Conservation (phyloP, 2,888 invertebrate species). For the Pheosia tremula region DNA sequence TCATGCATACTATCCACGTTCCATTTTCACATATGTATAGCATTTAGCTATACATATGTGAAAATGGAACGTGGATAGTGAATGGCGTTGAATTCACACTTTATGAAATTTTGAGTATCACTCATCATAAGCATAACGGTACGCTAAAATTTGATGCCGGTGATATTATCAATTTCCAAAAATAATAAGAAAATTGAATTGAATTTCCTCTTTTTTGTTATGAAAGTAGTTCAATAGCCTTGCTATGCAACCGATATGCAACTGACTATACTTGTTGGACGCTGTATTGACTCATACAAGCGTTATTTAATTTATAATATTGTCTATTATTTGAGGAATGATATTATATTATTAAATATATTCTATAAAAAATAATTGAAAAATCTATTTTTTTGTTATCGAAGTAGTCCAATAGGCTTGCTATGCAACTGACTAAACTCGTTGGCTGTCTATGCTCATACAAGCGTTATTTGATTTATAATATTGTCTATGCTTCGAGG, state of each 20-base stretch:
- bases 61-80: too few species aligned
- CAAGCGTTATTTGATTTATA: conserved; percentile 4
- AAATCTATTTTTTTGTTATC: neutral
- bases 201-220: neutral
- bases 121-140: neutral
- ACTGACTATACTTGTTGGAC: neutral
- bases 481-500: conserved; percentile 3
- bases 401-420: neutral
- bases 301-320: conserved; percentile 5
- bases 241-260: too few species aligned
- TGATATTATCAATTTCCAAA: neutral
- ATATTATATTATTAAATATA: too few species aligned
- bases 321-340: conserved; percentile 6
- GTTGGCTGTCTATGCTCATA: neutral
- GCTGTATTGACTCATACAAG: neutral
- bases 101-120: neutral
- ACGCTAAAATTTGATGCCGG: neutral
- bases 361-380: too few species aligned
- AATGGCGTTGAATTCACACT: neutral
- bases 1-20: too few species aligned
- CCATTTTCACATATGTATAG: too few species aligned
- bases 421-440: neutral
- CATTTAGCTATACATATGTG: too few species aligned
- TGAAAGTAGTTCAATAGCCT: neutral
- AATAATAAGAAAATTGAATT: conserved; percentile 3